Base-by-base conservation (phyloP, 2,888 invertebrate genomes). In the Galerucella nymphaeae region DNA sequence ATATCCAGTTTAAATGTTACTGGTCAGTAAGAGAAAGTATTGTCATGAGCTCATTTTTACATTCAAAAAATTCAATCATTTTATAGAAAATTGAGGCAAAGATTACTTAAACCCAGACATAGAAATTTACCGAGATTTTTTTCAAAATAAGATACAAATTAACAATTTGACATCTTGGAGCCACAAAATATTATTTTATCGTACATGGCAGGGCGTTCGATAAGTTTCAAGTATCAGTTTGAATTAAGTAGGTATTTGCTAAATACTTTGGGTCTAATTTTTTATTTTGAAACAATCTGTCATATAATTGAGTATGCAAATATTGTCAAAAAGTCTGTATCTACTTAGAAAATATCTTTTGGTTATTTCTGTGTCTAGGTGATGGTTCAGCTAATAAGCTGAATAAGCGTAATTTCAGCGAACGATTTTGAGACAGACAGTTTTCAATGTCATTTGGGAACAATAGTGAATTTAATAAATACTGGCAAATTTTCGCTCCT, bases 11-110 rank as follows among this genome's bases (percentile, higher is more conserved):
- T 66, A 58, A 66, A 66, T 66, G n/a, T 58, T 50, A 62, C 68
- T 62, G 68, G 68, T 68, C 53, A 62, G 50, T 50, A 68, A 69
- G 69, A 69, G 69, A 69, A 69, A 69, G 69, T 69, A 69, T 69
- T 69, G 69, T 69, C 69, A 69, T 69, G 61, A 62, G 62, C 53
- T 69, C 42, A 62, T 69, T 69, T 45, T 62, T 69, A 62, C 53
- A 63, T 69, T 69, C 41, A 69, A 69, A 45, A 69, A 62, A 62
- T 55, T 55, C 62, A 63, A 62, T 63, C 53, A 53, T 41, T 69
- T 62, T 62, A 48, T 18, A 62, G 16, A 62, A 55, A 62, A 69
- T 69, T 69, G 69, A 69, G 69, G 69, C 55, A 69, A 69, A 69
- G 69, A 69, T 69, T 48, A 69, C 50, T 53, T 50, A 38, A 69